These are phyloP conservation scores for Holocentrus rufus DNA, from an alignment of 2,797 vertebrate species.

Conservation along the genomic window DNA sequence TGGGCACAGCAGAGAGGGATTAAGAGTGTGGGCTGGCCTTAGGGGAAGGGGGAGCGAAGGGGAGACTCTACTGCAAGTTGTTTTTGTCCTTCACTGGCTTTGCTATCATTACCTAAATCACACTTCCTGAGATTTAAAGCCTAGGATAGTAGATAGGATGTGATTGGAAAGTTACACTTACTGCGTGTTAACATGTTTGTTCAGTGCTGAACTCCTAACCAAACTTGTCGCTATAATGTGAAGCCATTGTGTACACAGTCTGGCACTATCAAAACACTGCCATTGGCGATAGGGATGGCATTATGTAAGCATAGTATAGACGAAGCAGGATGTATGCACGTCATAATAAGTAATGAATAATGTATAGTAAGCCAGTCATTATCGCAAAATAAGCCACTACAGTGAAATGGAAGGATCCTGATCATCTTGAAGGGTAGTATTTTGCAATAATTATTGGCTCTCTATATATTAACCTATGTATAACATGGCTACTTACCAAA, in stretches of 20 bases:
- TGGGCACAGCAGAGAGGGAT: slow-evolving; percentile 72
- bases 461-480: too few species aligned
- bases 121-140: slow-evolving; percentile 69
- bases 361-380: not conserved
- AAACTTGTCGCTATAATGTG: slow-evolving; percentile 55
- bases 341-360: slow-evolving; percentile 21
- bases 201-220: slow-evolving; percentile 53
- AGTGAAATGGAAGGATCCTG: not conserved
- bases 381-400: not conserved
- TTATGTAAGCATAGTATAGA: slow-evolving; percentile 42
- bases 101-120: slow-evolving; percentile 62
- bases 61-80: slow-evolving; percentile 29
- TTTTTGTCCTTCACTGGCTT: slow-evolving; percentile 63
- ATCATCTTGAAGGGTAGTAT: not conserved
- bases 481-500: too few species aligned
- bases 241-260: slow-evolving; percentile 69
- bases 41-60: slow-evolving; percentile 20
- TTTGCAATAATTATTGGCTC: not conserved
- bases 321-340: slow-evolving; percentile 32
- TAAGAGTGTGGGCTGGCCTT: slow-evolving; percentile 58
- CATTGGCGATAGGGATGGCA: slow-evolving; percentile 32
- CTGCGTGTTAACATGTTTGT: slow-evolving; percentile 54
- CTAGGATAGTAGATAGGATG: slow-evolving; percentile 63
- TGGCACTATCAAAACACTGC: slow-evolving; percentile 66
- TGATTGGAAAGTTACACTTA: slow-evolving; percentile 64